Base-by-base conservation (phyloP, 2,113 vertebrate genomes). In the Ailuropoda melanoleuca region DNA sequence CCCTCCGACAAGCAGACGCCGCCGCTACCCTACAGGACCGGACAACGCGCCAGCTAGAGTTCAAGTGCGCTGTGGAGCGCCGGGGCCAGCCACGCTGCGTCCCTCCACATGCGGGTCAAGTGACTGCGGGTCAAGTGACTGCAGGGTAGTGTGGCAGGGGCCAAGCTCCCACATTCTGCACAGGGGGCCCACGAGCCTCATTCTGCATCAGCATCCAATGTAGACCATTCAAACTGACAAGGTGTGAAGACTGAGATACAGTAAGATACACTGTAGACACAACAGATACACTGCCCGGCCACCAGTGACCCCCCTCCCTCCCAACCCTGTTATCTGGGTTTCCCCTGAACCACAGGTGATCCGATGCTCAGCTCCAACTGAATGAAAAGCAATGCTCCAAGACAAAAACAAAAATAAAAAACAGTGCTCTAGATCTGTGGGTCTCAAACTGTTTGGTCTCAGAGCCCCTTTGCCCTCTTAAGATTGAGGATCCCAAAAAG, bases 311-410 rank as follows among this genome's bases (percentile, higher is more conserved):
- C 19, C 34, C 24, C 19, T 26, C 24, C 43, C 39, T n/a, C 8
- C 6, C 53, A 34, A 31, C n/a, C 56, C 26, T 3, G 15, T 1
- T 0, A 4, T 6, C 70, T 0, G 55, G 12, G 14, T 23, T 55
- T 29, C 0, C 0, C 1, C 15, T 18, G 24, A 4, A 2, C 0
- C 21, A 1, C 70, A n/a, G 55, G 18, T 4, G 29, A 55, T 3
- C 56, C 17, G 26, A 46, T 1, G 26, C 46, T 18, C 8, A 8
- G 48, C 5, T 3, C 19, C 18, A 4, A 43, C 0, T 12, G 72
- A 46, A 60, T 14, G 60, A n/a, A 26, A 72, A 24, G 7, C 85
- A 21, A 43, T 29, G 37, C 60, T 89, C 84, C 43, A 83, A 17
- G 48, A 72, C 37, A 34, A 43, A 56, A 53, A 18, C 77, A 14